These are phyloP conservation scores for Athene noctua DNA, from an alignment of 2,113 vertebrate species.

Conservation along the genomic window DNA sequence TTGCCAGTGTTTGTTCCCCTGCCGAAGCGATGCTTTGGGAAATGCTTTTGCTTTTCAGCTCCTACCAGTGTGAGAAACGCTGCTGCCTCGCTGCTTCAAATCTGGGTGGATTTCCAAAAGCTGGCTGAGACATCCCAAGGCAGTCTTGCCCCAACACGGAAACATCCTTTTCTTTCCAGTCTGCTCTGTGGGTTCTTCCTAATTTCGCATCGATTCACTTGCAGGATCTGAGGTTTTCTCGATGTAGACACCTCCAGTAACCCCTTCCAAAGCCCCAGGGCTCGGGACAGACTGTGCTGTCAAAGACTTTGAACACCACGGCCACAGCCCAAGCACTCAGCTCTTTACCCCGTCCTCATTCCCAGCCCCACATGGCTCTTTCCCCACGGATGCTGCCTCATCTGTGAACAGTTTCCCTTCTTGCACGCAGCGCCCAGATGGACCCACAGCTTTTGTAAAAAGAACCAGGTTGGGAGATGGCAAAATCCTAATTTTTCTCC, in stretches of 20 bases:
- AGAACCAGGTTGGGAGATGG: background rate
- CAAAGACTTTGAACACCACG: background rate
- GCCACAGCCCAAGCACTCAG: background rate
- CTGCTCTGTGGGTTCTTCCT: rapidly evolving
- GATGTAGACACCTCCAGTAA: too few relatives aligned
- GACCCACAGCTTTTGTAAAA: background rate
- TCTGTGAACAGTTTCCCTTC: background rate
- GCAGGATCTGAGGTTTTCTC: background rate
- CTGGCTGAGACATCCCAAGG: background rate
- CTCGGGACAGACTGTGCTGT: background rate
- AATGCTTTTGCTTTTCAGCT: background rate
- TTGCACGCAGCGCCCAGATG: rapidly evolving
- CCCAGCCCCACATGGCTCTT: background rate
- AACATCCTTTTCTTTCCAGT: background rate
- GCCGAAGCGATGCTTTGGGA: background rate
- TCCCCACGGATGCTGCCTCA: background rate
- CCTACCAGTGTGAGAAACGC: background rate
- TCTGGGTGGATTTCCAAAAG: background rate
- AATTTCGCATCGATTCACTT: background rate
- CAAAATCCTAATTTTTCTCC: background rate
- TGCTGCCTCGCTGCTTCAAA: background rate
- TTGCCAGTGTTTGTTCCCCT: background rate
- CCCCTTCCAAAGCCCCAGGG: background rate
- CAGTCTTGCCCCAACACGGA: background rate
- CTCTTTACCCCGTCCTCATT: background rate